Evolutionary conservation across 2,888 invertebrate species (phyloP).

Genomic region (Tetropium fuscum): DNA sequence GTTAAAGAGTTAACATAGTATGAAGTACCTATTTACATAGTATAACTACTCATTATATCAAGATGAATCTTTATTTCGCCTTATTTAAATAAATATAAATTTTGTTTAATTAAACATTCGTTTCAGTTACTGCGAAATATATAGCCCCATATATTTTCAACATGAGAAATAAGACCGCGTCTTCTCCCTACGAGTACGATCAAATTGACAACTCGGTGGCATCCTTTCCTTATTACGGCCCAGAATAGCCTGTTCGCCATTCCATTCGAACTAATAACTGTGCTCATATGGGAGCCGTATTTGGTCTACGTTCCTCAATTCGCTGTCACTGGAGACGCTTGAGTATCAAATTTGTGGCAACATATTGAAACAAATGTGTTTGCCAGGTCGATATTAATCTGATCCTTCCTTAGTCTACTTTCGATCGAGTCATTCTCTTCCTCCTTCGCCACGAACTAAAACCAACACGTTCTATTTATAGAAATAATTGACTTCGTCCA

Average conservation of each 20-base stretch:
- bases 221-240: conserved; percentile 8
- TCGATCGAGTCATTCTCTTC: conserved; percentile 13
- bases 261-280: conserved; percentile 32
- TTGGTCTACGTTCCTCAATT: conserved; percentile 29
- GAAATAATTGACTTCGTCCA: conserved; percentile 21
- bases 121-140: too few species aligned
- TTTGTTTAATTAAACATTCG: too few species aligned
- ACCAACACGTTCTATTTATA: conserved; percentile 23
- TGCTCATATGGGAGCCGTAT: conserved; percentile 29
- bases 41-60: too few species aligned
- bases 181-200: too few species aligned
- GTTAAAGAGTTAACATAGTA: too few species aligned
- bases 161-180: too few species aligned
- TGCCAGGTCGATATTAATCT: conserved; percentile 58
- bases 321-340: conserved; percentile 34
- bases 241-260: conserved; percentile 18
- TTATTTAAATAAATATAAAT: too few species aligned
- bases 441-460: conserved; percentile 13
- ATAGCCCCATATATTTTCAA: too few species aligned
- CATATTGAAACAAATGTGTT: conserved; percentile 60
- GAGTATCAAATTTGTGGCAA: conserved; percentile 46
- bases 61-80: too few species aligned
- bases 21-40: too few species aligned
- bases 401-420: conserved; percentile 44
- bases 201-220: conserved; percentile 8